A percentile compares a stretch with the other conserved stretches of the same genome.
Conservation (phyloP, 2,888 invertebrate species). For the Ormia ochracea region DNA sequence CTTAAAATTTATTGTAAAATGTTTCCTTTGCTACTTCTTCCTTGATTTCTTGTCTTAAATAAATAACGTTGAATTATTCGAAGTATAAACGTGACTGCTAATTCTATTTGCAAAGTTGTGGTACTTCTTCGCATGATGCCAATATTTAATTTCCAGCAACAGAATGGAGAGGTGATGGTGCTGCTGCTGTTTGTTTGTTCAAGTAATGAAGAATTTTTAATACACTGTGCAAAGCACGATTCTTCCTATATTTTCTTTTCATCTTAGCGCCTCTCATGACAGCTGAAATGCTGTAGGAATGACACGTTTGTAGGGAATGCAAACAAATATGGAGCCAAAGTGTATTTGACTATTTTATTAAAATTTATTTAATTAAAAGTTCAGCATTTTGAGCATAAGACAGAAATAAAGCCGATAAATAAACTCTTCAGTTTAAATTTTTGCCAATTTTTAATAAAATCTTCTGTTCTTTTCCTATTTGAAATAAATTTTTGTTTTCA, state of each 20-base stretch:
- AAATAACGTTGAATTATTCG: conserved; percentile 56
- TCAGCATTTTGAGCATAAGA: neutral
- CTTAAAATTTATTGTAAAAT: too few species aligned
- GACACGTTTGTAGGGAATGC: neutral
- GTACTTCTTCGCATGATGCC: neutral
- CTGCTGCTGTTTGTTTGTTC: conserved; percentile 23
- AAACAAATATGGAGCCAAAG: conserved; percentile 22
- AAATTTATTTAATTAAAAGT: neutral
- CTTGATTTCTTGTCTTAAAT: conserved; percentile 18
- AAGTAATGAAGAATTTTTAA: conserved; percentile 54
- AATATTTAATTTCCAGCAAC: neutral
- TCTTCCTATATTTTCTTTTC: neutral
- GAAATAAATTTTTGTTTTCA: neutral
- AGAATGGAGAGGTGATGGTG: neutral
- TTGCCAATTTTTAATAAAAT: neutral
- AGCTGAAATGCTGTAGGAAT: neutral
- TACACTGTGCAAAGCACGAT: neutral
- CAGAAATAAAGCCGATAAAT: neutral
- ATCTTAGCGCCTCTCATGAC: neutral
- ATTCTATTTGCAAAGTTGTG: conserved; percentile 6
- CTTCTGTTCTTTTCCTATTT: neutral
- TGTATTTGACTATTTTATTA: neutral
- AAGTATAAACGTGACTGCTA: conserved; percentile 57
- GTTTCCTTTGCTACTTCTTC: neutral
- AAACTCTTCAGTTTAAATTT: neutral